Percentiles rank a stretch among this genome's conserved stretches.
phyloP scores from a whole-genome alignment of 1,140 invertebrate genomes.

The Euura saliciscinereae region DNA sequence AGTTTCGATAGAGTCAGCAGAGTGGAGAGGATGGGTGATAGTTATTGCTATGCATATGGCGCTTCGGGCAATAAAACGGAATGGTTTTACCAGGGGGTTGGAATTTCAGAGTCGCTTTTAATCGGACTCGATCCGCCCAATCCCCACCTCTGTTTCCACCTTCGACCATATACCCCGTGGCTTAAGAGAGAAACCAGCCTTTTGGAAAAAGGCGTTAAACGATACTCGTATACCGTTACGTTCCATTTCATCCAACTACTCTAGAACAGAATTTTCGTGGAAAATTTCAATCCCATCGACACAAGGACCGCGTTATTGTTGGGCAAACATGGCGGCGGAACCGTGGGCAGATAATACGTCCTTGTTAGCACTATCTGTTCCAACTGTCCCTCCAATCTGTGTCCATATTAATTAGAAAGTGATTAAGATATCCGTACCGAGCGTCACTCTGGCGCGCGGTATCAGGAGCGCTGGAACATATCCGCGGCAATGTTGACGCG shows the following conservation, averaged over 20 bases:
- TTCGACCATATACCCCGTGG: background rate
- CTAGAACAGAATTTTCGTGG: background rate
- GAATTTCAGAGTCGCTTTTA: constrained; percentile 52
- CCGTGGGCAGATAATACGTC: constrained; percentile 19
- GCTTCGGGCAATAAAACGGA: constrained; percentile 51
- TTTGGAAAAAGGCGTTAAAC: constrained; percentile 3
- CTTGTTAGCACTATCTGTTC: constrained; percentile 22
- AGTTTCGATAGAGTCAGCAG: constrained; percentile 13
- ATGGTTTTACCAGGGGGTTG: constrained; percentile 37
- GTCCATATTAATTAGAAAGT: constrained; percentile 59
- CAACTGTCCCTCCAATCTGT: constrained; percentile 51
- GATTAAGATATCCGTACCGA: constrained; percentile 57
- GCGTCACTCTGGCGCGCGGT: constrained; percentile 28
- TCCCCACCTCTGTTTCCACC: constrained; percentile 9
- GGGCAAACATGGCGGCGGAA: background rate
- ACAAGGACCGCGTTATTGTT: no score
- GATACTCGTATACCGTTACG: constrained; percentile 11
- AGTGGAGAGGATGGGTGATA: constrained; percentile 32
- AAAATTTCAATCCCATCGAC: no score
- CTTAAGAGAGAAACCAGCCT: background rate
- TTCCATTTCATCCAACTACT: constrained; percentile 29
- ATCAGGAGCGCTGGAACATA: background rate
- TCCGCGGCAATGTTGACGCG: background rate
- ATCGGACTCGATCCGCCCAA: constrained; percentile 29
- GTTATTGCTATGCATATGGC: constrained; percentile 57